A percentile compares a stretch with the other conserved stretches of the same genome.
Evolutionary conservation across 2,888 invertebrate genomes (phyloP).

Genomic region (Macaria notata): DNA sequence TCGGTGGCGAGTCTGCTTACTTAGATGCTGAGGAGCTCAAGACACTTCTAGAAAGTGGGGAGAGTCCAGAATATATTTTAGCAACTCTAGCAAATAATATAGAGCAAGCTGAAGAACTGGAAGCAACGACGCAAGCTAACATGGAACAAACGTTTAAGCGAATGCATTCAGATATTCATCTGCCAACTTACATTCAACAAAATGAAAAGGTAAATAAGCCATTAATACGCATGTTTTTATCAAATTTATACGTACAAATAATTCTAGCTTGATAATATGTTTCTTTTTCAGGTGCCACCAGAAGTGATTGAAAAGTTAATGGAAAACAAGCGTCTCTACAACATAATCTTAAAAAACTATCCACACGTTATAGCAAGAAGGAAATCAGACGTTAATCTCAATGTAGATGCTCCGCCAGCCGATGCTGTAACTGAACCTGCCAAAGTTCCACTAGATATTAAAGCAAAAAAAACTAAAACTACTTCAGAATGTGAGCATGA

Average conservation of each 20-base stretch:
- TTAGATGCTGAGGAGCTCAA: slow-evolving; percentile 85
- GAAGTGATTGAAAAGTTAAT: slow-evolving; percentile 86
- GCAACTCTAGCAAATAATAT: slow-evolving; percentile 83
- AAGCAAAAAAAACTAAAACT: slow-evolving; percentile 46
- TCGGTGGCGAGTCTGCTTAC: slow-evolving; percentile 74
- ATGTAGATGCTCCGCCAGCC: slow-evolving; percentile 43
- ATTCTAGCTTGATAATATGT: neutral
- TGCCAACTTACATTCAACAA: slow-evolving; percentile 89
- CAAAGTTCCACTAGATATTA: slow-evolving; percentile 51
- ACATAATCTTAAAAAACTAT: slow-evolving; percentile 87
- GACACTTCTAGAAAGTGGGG: slow-evolving; percentile 85
- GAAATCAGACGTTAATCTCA: slow-evolving; percentile 82
- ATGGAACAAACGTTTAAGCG: slow-evolving; percentile 60
- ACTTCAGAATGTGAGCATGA: slow-evolving; percentile 30
- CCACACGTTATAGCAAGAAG: slow-evolving; percentile 84
- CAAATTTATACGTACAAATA: neutral
- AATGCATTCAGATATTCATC: slow-evolving; percentile 86
- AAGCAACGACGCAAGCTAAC: slow-evolving; percentile 71
- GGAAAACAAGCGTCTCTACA: slow-evolving; percentile 84
- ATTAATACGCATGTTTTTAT: neutral
- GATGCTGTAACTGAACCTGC: slow-evolving; percentile 52
- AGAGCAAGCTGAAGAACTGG: slow-evolving; percentile 71
- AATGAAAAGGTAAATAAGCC: slow-evolving; percentile 83
- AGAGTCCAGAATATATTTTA: slow-evolving; percentile 84
- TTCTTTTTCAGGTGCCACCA: slow-evolving; percentile 81